Base-by-base conservation (phyloP, 2,797 vertebrate genomes). In the Parauchenoglanis ngamensis region DNA sequence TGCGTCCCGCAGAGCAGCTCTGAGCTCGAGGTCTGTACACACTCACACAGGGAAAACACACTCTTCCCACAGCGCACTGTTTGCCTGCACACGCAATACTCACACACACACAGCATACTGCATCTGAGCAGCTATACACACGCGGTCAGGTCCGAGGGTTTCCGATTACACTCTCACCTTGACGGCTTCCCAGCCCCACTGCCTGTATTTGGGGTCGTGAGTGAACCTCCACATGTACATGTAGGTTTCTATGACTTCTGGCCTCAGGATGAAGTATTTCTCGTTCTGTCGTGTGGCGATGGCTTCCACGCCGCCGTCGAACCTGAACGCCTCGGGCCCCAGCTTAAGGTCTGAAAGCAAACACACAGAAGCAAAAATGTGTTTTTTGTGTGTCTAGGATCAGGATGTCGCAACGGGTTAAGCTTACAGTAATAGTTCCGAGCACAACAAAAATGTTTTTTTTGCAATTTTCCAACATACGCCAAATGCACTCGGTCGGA, bases 211-310 rank as follows among this genome's bases (percentile, higher is more conserved):
- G 72, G 98, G 98, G 90, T 99, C 98, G 0, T 99, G 98, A 61
- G 98, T 99, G 91, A 99, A 96, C 90, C 98, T 95, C 98, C 98
- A 99, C 98, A 99, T 97, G 93, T 99, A 99, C 98, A 98, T 97
- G 94, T 99, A 98, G 3, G 98, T 99, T 95, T 99, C 98, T 44
- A 99, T 96, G 84, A 99, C 98, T 92, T 99, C 98, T 0, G 98
- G 98, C 1, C 98, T 95, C 23, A 99, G 95, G 93, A 99, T 99
- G 94, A 98, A 99, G 92, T 99, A 99, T 87, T 99, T 99, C 92
- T 99, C 98, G 56, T 98, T 99, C 92, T 99, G 98, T 49, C 98
- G 96, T 0, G 98, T 99, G 86, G 98, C 98, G 91, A 99, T 99
- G 90, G 98, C 98, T 92, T 99, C 98, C 44, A 99, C 98, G 0